These are phyloP conservation scores for Piprites chloris DNA, from an alignment of 2,113 vertebrate species.

Conservation along the genomic window DNA sequence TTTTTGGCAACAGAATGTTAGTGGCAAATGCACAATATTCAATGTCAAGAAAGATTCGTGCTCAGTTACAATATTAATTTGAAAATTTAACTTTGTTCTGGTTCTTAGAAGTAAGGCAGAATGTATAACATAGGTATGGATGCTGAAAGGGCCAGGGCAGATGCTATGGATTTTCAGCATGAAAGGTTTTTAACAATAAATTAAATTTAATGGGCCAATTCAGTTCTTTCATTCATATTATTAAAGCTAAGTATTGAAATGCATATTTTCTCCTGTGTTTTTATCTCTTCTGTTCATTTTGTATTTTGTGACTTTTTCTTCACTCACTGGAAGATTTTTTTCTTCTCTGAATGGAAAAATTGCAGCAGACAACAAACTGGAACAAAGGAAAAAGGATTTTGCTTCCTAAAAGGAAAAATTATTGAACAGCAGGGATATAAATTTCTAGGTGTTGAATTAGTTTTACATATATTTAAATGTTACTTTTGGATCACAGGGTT, in stretches of 20 bases:
- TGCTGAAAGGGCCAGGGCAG: neutral
- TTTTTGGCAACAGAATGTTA: neutral
- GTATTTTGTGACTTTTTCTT: conserved; percentile 13
- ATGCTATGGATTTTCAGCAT: neutral
- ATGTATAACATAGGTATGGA: neutral
- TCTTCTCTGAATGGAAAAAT: conserved; percentile 13
- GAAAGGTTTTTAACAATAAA: conserved; percentile 39
- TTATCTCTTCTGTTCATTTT: neutral
- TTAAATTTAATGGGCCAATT: conserved; percentile 46
- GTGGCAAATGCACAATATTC: neutral
- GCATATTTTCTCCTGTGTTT: conserved; percentile 6
- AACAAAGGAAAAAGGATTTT: neutral
- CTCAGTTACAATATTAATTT: neutral
- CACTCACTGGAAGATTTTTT: neutral
- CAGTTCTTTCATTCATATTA: conserved; percentile 48
- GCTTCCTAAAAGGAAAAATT: neutral
- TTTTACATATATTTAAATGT: neutral
- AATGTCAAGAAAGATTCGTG: neutral
- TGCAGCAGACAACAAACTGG: neutral
- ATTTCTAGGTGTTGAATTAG: neutral
- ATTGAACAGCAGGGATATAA: neutral
- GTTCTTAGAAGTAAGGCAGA: neutral
- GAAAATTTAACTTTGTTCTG: neutral
- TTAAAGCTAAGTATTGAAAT: conserved; percentile 59
- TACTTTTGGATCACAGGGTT: neutral